Percentiles rank a stretch among this genome's conserved stretches.
These are phyloP conservation scores for Pitangus sulphuratus DNA, from an alignment of 2,797 vertebrate species.

Conservation along the genomic window DNA sequence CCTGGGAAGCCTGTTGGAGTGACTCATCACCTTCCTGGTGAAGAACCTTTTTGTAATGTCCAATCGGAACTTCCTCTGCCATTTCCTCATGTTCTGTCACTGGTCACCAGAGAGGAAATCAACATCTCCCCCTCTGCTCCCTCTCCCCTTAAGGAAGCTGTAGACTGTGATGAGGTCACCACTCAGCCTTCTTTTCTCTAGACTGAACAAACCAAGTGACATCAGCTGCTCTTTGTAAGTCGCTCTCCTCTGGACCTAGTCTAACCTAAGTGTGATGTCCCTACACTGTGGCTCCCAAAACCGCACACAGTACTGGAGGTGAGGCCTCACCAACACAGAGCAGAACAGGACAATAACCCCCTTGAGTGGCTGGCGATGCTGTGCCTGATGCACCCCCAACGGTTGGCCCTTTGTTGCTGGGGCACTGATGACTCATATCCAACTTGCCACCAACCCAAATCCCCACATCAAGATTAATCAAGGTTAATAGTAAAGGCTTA, in stretches of 20 bases:
- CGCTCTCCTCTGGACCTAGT: not conserved
- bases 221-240: not conserved
- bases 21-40: not conserved
- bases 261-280: not conserved
- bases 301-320: not conserved
- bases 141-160: not conserved
- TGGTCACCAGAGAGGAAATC: not conserved
- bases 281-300: not conserved
- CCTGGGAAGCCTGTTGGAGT: not conserved
- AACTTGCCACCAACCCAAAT: not conserved
- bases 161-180: not conserved
- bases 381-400: not conserved
- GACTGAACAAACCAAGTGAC: not conserved
- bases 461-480: not conserved
- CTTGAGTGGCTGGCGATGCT: not conserved
- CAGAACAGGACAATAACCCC: not conserved
- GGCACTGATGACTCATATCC: not conserved
- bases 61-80: not conserved
- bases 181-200: not conserved
- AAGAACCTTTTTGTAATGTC: not conserved
- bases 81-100: not conserved
- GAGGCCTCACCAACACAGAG: not conserved
- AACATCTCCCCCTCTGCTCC: not conserved
- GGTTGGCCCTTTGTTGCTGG: not conserved
- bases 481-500: not conserved